phyloP scores from a whole-genome alignment of 2,888 invertebrate species.

The Shargacucullia verbasci region DNA sequence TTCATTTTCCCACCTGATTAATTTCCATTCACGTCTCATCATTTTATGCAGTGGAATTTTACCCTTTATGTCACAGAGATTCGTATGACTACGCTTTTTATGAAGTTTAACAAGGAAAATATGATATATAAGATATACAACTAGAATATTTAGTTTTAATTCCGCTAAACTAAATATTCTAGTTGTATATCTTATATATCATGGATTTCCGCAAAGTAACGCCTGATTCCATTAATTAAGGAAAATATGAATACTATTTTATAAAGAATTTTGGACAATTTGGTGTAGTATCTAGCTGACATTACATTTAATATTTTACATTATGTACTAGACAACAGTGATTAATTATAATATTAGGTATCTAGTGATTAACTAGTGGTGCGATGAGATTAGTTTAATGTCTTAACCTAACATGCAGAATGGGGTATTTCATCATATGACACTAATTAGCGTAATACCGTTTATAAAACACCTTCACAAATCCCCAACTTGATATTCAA shows the following conservation, averaged over 20 bases:
- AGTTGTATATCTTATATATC: too few species aligned
- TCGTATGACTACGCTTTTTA: neutral
- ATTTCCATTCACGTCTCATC: conserved; percentile 55
- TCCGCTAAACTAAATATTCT: too few species aligned
- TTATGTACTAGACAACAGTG: neutral
- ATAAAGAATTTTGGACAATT: too few species aligned
- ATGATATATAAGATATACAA: too few species aligned
- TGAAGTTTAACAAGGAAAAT: too few species aligned
- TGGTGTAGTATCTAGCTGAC: too few species aligned
- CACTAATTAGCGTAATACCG: neutral
- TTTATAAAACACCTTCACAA: conserved; percentile 43
- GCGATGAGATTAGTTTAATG: conserved; percentile 4
- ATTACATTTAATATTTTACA: neutral
- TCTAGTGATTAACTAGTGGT: conserved; percentile 7
- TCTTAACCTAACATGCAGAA: neutral
- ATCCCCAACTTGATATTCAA: conserved; percentile 73
- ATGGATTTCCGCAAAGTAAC: too few species aligned
- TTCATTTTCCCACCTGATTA: conserved; percentile 70
- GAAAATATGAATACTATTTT: too few species aligned
- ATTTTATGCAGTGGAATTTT: conserved; percentile 32
- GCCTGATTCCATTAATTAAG: too few species aligned
- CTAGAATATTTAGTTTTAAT: too few species aligned
- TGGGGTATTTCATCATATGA: neutral
- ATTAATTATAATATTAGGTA: conserved; percentile 10
- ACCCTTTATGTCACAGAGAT: conserved; percentile 16